phyloP scores from a whole-genome alignment of 2,888 invertebrate genomes.

The Smittia sp. region DNA sequence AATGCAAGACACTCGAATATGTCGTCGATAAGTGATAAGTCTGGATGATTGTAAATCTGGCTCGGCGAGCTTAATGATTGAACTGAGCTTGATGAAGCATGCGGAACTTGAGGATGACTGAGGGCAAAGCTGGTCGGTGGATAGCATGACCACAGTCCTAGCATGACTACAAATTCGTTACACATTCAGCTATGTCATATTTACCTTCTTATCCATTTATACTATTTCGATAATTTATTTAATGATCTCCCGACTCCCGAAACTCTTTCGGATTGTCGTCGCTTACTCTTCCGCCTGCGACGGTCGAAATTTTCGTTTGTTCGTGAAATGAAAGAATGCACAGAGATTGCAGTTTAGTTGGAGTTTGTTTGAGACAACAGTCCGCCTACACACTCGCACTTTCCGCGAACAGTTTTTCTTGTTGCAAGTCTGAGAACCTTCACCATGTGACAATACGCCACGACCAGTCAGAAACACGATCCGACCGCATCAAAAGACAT shows the following conservation, averaged over 20 bases:
- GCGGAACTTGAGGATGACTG: too few species aligned
- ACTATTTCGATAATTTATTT: background rate
- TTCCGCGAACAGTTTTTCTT: background rate
- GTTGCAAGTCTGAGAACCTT: background rate
- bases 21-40: background rate
- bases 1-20: background rate
- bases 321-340: background rate
- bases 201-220: slow-evolving; percentile 22
- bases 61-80: too few species aligned
- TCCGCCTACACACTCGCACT: background rate
- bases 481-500: background rate
- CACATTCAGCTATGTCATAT: background rate
- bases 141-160: background rate
- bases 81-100: too few species aligned
- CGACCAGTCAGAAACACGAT: background rate
- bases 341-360: background rate
- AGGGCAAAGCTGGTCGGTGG: too few species aligned
- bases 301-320: background rate
- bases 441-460: slow-evolving; percentile 4
- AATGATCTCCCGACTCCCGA: background rate
- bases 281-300: background rate
- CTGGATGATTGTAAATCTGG: background rate
- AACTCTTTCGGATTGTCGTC: background rate
- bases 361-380: too few species aligned
- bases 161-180: background rate